These are phyloP conservation scores for Drosophila barbarae DNA, from an alignment of 2,888 invertebrate genomes.

Conservation along the genomic window DNA sequence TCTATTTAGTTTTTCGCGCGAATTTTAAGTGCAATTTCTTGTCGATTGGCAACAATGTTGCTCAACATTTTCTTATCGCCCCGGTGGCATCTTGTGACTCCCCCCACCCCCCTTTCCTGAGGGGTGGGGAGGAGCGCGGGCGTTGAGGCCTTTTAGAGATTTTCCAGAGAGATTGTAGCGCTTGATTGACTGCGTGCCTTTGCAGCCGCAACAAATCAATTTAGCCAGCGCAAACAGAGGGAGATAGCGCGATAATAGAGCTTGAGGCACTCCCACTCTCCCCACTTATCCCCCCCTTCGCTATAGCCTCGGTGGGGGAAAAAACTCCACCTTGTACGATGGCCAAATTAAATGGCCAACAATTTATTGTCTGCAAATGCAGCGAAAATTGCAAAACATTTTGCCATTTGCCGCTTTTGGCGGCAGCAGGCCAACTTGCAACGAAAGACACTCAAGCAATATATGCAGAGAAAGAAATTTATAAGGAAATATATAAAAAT, in stretches of 20 bases:
- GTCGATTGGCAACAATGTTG: conserved; percentile 59
- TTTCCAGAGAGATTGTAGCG: conserved; percentile 54
- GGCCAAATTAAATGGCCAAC: conserved; percentile 58
- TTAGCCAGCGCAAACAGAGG: conserved; percentile 53
- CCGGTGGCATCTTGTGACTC: conserved; percentile 43
- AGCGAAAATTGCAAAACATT: conserved; percentile 56
- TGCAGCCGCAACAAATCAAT: conserved; percentile 73
- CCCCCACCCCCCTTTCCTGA: background rate
- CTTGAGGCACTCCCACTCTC: conserved; percentile 38
- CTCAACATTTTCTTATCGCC: conserved; percentile 47
- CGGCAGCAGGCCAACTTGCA: conserved; percentile 31
- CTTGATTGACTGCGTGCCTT: conserved; percentile 68
- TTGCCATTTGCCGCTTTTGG: conserved; percentile 46
- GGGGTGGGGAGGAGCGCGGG: conserved; percentile 1
- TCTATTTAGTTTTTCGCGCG: conserved; percentile 44
- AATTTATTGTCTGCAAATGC: conserved; percentile 60
- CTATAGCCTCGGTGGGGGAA: background rate
- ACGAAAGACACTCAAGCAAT: conserved; percentile 6
- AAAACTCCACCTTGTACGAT: conserved; percentile 43
- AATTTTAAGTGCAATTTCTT: conserved; percentile 69
- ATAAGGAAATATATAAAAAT: background rate
- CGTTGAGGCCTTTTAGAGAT: conserved; percentile 25
- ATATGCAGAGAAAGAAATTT: conserved; percentile 10
- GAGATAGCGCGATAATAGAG: conserved; percentile 37
- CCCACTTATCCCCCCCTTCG: background rate